phyloP scores from a whole-genome alignment of 2,797 vertebrate genomes.

The Varecia variegata region DNA sequence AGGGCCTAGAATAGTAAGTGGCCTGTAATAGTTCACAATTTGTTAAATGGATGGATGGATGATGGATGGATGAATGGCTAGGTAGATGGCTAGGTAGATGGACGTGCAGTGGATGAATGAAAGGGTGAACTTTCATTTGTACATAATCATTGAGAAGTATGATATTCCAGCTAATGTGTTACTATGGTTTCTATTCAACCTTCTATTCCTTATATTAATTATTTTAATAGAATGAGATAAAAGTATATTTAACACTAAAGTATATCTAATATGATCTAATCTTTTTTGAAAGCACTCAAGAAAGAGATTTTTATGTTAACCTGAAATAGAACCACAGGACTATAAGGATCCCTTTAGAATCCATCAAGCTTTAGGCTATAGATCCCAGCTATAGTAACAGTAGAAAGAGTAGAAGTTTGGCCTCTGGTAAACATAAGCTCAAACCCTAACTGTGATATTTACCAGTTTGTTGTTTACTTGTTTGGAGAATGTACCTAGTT shows the following conservation, averaged over 20 bases:
- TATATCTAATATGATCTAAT: background rate
- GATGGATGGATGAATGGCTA: background rate
- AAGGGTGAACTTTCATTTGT: background rate
- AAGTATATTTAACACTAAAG: background rate
- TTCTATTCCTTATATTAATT: background rate
- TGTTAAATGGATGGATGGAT: background rate
- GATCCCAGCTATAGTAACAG: background rate
- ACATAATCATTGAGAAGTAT: background rate
- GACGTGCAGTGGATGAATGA: background rate
- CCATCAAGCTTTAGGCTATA: background rate
- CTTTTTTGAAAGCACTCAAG: background rate
- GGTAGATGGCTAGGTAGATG: background rate
- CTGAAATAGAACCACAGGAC: background rate
- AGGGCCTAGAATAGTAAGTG: background rate
- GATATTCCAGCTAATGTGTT: background rate
- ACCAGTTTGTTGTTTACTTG: background rate
- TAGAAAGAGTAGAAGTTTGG: background rate
- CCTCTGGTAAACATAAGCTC: background rate
- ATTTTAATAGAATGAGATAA: conserved; percentile 23
- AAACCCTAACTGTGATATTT: background rate
- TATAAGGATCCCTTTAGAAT: background rate
- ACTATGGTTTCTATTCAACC: background rate
- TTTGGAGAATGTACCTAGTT: background rate
- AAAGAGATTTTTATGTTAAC: background rate
- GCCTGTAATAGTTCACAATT: background rate